These are phyloP conservation scores for Carassius auratus DNA, from an alignment of 2,113 vertebrate genomes.

Conservation along the genomic window DNA sequence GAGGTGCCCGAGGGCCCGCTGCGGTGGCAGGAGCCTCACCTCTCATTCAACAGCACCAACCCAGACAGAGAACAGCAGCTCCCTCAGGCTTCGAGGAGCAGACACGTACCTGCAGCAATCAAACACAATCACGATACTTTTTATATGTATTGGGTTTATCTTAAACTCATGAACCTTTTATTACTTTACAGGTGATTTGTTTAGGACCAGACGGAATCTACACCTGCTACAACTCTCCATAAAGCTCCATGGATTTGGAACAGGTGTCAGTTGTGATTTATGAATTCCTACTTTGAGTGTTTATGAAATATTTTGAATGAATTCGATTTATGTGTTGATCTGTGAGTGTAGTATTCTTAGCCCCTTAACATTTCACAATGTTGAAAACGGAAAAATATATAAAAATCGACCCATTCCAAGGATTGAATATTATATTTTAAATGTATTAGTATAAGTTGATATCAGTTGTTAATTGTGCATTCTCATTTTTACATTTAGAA, in stretches of 20 bases:
- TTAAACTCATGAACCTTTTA: neutral
- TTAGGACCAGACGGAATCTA: neutral
- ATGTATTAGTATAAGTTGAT: neutral
- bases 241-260: neutral
- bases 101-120: neutral
- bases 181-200: neutral
- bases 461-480: neutral
- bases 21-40: neutral
- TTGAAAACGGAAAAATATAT: neutral
- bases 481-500: no score
- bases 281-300: neutral
- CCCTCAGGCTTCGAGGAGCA: neutral
- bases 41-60: constrained; percentile 3
- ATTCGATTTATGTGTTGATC: neutral
- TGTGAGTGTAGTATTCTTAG: neutral
- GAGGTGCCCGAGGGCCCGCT: constrained; percentile 58
- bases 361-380: neutral
- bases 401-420: no score
- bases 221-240: neutral
- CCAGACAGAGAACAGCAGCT: constrained; percentile 6
- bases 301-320: neutral
- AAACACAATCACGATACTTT: neutral
- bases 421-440: no score
- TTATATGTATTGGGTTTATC: neutral
- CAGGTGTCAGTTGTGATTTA: neutral